Evolutionary conservation across 2,888 invertebrate genomes (phyloP), one percentile per base, ranked within the genome.

Genomic region (Clitarchus hookeri): DNA sequence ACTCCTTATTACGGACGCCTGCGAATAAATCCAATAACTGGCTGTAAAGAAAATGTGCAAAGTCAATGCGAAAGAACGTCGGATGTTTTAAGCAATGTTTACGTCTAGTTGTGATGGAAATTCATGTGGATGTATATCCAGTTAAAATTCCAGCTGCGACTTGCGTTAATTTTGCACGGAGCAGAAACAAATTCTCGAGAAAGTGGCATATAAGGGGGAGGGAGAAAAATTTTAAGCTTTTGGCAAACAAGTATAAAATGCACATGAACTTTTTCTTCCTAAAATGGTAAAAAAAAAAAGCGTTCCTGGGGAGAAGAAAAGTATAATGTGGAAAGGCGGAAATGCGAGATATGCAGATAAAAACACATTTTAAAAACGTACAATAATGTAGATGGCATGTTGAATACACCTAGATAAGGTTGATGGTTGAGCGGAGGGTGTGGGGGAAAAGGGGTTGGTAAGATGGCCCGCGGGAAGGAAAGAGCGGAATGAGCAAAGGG

Each of bases 301-400:
- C 44, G 82, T 44, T 44, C 82, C 82, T 82, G 78, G 85, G 54
- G 84, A 65, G 23, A 80, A 79, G 53, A 82, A 85, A 48, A 48
- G 16, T 44, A 53, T 78, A 79, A 54, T 44, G 78, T 54, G 84
- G 77, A 84, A 44, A 26, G 48, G 80, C 79, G 85, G 65, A 85
- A 54, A 79, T 79, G 83, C 83, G 85, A 85, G 85, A 85, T 85
- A 85, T 82, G 83, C 54, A 85, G 85, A 85, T 85, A 85, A 48
- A 80, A 85, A 48, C 83, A 53, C 85, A 83, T 85, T 85, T 85
- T 82, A 85, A 82, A 82, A 83, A 53, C 85, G 44, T 85, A 85
- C 65, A 85, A 83, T 85, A 85, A 85, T 85, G 80, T 82, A 85
- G 85, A 85, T 85, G 83, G 85, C 85, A 85, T 54, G 83, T 82